phyloP scores from a whole-genome alignment of 2,888 invertebrate genomes.

The Mycalesis mineus region DNA sequence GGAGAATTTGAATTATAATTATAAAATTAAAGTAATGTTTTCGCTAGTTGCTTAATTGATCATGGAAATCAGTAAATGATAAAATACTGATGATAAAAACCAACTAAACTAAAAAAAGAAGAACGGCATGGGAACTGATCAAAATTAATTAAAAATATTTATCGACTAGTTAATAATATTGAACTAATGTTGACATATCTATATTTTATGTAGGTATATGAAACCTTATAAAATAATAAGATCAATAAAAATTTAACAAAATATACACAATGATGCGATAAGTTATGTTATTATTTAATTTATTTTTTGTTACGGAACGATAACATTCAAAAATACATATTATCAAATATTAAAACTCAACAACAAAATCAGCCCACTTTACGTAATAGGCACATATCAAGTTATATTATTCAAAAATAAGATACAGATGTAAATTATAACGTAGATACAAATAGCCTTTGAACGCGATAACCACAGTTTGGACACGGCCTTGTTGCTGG shows the following conservation, averaged over 20 bases:
- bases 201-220: no score
- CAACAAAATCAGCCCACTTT: background rate
- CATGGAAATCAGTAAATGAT: no score
- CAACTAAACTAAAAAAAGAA: no score
- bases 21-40: no score
- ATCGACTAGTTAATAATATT: background rate
- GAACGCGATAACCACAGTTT: conserved; percentile 14
- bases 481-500: conserved; percentile 20
- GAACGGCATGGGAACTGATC: no score
- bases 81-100: no score
- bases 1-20: no score
- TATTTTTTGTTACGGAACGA: background rate
- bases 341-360: background rate
- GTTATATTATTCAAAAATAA: background rate
- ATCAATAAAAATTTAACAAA: no score
- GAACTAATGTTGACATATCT: background rate
- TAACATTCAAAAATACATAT: background rate
- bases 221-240: no score
- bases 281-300: no score
- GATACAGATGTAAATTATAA: background rate
- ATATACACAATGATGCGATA: no score
- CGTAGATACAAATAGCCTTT: background rate
- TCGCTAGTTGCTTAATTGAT: no score
- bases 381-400: background rate
- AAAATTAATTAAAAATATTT: background rate